Percentiles rank a stretch among this genome's conserved stretches.
Evolutionary conservation across 2,113 vertebrate genomes (phyloP).

Genomic region (Corapipo altera): DNA sequence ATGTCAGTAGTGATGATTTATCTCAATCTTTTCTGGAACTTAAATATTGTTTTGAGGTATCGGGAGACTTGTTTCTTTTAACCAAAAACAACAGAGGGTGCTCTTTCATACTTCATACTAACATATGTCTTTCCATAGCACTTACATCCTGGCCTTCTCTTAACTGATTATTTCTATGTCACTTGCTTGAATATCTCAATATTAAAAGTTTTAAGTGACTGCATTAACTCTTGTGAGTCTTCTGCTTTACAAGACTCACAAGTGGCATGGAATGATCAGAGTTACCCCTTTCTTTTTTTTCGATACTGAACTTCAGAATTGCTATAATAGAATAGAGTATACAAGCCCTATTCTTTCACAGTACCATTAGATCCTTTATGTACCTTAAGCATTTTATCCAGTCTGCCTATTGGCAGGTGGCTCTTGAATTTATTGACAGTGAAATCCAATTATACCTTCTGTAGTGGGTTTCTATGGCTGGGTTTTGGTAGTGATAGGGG

Average conservation of each 20-base stretch:
- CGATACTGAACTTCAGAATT: neutral
- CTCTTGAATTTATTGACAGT: neutral
- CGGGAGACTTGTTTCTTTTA: conserved; percentile 9
- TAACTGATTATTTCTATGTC: neutral
- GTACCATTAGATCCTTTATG: neutral
- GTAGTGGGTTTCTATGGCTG: no score
- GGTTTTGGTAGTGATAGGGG: no score
- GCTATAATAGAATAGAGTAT: neutral
- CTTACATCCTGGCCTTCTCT: neutral
- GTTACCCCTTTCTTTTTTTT: neutral
- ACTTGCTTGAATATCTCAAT: neutral
- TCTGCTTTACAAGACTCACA: no score
- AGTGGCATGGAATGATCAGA: neutral
- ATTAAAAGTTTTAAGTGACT: conserved; percentile 8
- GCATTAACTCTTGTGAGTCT: neutral
- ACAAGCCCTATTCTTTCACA: neutral
- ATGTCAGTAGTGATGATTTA: neutral
- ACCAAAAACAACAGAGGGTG: conserved; percentile 57
- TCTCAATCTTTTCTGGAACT: neutral
- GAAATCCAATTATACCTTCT: neutral
- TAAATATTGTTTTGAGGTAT: conserved; percentile 9
- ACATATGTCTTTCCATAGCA: neutral
- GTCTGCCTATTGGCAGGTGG: neutral
- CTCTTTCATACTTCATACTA: conserved; percentile 38
- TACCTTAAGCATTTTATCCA: neutral